Percentiles rank a stretch among this genome's conserved stretches.
phyloP scores from a whole-genome alignment of 92 coral and sea anemone genomes.

The Paramuricea clavata region DNA sequence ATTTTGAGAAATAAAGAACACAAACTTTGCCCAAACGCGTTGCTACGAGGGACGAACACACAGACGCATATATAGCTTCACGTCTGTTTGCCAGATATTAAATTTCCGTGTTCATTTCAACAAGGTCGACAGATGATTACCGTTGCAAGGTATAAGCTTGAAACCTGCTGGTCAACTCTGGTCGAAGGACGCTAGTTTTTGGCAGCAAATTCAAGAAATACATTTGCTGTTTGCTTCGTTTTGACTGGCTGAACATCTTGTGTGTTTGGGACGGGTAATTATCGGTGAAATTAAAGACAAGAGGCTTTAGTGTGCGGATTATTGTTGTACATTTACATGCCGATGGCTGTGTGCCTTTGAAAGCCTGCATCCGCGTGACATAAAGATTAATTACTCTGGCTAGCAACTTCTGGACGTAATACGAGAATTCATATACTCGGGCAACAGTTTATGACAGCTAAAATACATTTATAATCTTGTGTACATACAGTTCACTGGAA shows the following conservation, averaged over 20 bases:
- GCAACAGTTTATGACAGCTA: too few species aligned
- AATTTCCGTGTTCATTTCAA: background rate
- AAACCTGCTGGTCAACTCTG: background rate
- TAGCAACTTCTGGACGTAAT: too few species aligned
- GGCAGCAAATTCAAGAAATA: background rate
- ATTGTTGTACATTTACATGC: background rate
- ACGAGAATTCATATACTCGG: too few species aligned
- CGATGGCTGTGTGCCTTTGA: background rate
- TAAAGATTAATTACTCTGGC: too few species aligned
- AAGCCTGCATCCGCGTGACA: too few species aligned
- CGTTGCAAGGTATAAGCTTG: background rate
- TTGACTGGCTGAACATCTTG: background rate
- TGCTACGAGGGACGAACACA: background rate
- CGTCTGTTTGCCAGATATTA: slow-evolving; percentile 11
- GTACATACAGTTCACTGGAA: too few species aligned
- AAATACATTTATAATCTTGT: too few species aligned
- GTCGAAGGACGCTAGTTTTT: background rate
- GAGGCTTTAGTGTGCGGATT: background rate
- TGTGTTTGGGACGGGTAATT: slow-evolving; percentile 7
- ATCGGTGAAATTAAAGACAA: background rate
- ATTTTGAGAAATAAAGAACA: background rate
- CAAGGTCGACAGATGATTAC: background rate
- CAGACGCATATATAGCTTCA: background rate
- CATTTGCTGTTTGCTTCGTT: background rate
- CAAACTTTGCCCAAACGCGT: background rate